Percentiles rank a stretch among this genome's conserved stretches.
Evolutionary conservation across 2,797 vertebrate genomes (phyloP).

Genomic region (Thunnus albacares): DNA sequence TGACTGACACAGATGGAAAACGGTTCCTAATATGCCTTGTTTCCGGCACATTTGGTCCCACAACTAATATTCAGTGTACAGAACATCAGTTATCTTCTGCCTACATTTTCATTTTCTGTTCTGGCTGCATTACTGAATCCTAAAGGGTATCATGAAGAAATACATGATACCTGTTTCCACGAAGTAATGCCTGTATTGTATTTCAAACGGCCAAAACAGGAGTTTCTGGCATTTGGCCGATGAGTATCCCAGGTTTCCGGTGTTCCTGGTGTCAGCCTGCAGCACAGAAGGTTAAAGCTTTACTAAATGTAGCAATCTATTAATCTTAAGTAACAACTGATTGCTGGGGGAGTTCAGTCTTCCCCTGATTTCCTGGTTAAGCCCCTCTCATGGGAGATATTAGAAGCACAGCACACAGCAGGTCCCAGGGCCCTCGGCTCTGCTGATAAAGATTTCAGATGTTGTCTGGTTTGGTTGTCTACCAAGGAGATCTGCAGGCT

Average conservation of each 20-base stretch:
- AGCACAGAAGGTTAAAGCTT: conserved; percentile 64
- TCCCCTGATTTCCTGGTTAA: conserved; percentile 74
- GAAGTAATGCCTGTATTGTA: conserved; percentile 49
- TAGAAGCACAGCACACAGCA: conserved; percentile 55
- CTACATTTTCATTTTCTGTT: conserved; percentile 47
- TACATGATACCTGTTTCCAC: conserved; percentile 31
- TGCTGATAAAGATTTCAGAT: conserved; percentile 87
- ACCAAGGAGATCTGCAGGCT: conserved; percentile 55
- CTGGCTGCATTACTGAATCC: conserved; percentile 24
- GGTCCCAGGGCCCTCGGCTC: conserved; percentile 51
- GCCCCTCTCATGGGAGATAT: conserved; percentile 68
- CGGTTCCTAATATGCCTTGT: conserved; percentile 50
- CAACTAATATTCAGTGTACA: conserved; percentile 14
- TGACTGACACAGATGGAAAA: conserved; percentile 69
- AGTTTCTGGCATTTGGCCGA: conserved; percentile 75
- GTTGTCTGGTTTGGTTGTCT: conserved; percentile 52
- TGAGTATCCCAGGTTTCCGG: conserved; percentile 82
- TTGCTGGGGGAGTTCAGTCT: conserved; percentile 69
- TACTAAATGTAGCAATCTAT: conserved; percentile 78
- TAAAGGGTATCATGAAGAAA: conserved; percentile 29
- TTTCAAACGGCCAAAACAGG: conserved; percentile 71
- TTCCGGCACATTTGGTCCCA: conserved; percentile 41
- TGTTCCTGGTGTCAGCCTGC: conserved; percentile 64
- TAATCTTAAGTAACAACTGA: conserved; percentile 80
- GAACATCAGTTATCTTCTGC: conserved; percentile 36